Conservation (phyloP, 2,113 vertebrate genomes). For the Cyanistes caeruleus region DNA sequence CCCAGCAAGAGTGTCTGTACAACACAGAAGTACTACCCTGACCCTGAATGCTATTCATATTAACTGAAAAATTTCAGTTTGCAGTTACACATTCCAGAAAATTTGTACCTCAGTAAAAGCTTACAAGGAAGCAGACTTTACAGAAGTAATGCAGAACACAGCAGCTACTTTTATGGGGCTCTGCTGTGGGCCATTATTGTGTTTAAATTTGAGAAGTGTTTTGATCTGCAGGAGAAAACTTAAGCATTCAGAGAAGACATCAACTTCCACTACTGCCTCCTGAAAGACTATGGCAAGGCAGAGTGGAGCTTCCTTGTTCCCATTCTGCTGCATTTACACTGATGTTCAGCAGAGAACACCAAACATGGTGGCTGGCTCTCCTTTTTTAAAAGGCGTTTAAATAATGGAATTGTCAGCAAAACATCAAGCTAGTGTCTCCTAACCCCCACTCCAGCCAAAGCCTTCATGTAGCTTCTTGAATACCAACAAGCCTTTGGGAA, state of each 20-base stretch:
- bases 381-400: neutral
- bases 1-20: neutral
- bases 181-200: neutral
- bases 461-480: neutral
- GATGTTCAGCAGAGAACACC: neutral
- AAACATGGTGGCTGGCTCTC: accelerated
- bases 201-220: neutral
- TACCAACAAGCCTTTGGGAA: conserved; percentile 12
- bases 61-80: neutral
- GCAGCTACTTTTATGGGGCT: neutral
- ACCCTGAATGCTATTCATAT: neutral
- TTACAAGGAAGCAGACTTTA: neutral
- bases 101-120: accelerated
- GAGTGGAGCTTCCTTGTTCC: neutral
- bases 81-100: neutral
- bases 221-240: neutral
- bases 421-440: neutral
- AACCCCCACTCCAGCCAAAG: neutral
- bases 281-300: neutral
- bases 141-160: neutral
- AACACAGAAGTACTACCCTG: neutral
- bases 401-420: neutral
- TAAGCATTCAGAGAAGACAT: neutral
- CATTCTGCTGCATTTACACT: neutral
- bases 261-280: neutral